phyloP scores from a whole-genome alignment of 2,797 vertebrate species.

The Emys orbicularis region DNA sequence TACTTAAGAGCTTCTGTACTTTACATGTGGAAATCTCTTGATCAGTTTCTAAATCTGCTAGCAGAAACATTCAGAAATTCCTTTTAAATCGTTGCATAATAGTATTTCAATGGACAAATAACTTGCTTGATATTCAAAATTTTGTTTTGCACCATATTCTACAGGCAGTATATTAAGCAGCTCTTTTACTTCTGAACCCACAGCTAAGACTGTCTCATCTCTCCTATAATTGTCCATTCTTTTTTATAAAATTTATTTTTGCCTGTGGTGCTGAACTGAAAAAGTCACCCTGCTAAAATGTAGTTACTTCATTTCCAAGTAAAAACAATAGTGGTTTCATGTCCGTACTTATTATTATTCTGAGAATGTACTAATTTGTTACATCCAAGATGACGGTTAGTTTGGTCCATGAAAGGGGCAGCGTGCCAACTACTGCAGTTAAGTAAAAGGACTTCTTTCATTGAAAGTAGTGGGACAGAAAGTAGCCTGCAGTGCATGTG shows the following conservation, averaged over 20 bases:
- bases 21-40: background rate
- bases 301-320: constrained; percentile 88
- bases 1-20: background rate
- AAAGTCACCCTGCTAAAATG: constrained; percentile 90
- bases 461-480: constrained; percentile 87
- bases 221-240: constrained; percentile 72
- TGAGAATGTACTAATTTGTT: constrained; percentile 99
- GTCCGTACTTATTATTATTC: constrained; percentile 98
- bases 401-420: constrained; percentile 91
- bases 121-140: constrained; percentile 18
- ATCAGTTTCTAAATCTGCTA: constrained; percentile 9
- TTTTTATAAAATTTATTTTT: constrained; percentile 77
- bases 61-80: constrained; percentile 16
- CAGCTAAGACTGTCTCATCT: constrained; percentile 64
- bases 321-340: constrained; percentile 97
- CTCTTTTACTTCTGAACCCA: constrained; percentile 66
- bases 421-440: constrained; percentile 86
- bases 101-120: constrained; percentile 42
- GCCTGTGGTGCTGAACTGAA: constrained; percentile 76
- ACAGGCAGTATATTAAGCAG: constrained; percentile 29
- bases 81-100: background rate
- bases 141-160: constrained; percentile 52
- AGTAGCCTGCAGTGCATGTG: constrained; percentile 83
- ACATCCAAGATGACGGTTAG: constrained; percentile 97
- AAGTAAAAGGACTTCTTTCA: constrained; percentile 89